These are phyloP conservation scores for Pseudococcus viburni DNA, from an alignment of 2,888 invertebrate genomes.

Conservation along the genomic window DNA sequence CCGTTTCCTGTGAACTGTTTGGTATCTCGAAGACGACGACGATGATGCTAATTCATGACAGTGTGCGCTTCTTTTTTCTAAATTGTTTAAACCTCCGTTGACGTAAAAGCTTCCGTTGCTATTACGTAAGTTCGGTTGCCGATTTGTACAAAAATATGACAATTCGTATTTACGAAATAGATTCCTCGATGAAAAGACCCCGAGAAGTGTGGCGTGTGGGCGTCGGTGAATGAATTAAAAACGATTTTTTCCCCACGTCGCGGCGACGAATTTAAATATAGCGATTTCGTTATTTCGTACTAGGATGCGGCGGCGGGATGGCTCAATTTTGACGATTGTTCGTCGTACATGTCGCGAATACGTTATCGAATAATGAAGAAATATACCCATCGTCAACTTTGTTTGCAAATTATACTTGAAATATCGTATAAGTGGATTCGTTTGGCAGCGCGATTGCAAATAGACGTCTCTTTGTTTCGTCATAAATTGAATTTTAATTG, in stretches of 20 bases:
- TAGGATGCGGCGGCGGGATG: neutral
- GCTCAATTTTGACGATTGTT: conserved; percentile 47
- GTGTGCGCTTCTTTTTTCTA: conserved; percentile 7
- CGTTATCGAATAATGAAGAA: conserved; percentile 50
- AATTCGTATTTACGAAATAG: conserved; percentile 44
- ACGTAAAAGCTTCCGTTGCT: conserved; percentile 50
- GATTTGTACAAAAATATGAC: conserved; percentile 37
- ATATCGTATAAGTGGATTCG: conserved; percentile 34
- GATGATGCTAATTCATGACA: conserved; percentile 23
- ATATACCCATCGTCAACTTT: conserved; percentile 46
- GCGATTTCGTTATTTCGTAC: neutral
- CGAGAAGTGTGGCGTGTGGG: neutral
- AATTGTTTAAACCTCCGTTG: conserved; percentile 18
- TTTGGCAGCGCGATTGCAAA: conserved; percentile 43
- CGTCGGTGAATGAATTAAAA: conserved; percentile 33
- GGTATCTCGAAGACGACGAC: neutral
- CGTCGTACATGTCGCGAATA: conserved; percentile 49
- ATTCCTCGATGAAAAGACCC: conserved; percentile 9
- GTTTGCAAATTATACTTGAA: conserved; percentile 53
- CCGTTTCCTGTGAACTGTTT: conserved; percentile 33
- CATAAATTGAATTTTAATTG: conserved; percentile 52
- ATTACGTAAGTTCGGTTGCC: conserved; percentile 17
- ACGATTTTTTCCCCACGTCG: neutral
- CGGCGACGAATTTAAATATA: conserved; percentile 41
- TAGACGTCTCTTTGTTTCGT: conserved; percentile 29